These are phyloP conservation scores for Camponotus pennsylvanicus DNA, from an alignment of 1,140 invertebrate species.

Conservation along the genomic window DNA sequence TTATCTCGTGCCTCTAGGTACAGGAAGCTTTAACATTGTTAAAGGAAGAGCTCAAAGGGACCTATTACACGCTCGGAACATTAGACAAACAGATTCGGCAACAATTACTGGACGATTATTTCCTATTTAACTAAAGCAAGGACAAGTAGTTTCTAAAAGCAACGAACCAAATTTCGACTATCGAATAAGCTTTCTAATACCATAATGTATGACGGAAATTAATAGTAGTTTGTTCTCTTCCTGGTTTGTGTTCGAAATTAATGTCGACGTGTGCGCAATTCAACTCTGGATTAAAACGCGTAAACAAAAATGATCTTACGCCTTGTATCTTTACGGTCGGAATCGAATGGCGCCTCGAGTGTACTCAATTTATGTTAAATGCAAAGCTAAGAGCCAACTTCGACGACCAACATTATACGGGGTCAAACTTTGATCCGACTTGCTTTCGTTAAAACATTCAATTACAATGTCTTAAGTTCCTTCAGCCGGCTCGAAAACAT, in stretches of 20 bases:
- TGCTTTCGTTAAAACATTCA: slow-evolving; percentile 70
- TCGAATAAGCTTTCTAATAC: slow-evolving; percentile 84
- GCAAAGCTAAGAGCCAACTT: slow-evolving; percentile 25
- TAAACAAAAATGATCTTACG: not conserved
- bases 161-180: slow-evolving; percentile 92
- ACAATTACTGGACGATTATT: slow-evolving; percentile 92
- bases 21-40: slow-evolving; percentile 82
- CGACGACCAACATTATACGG: slow-evolving; percentile 20
- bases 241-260: not conserved
- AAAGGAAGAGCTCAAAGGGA: slow-evolving; percentile 89
- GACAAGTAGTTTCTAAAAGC: slow-evolving; percentile 89
- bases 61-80: slow-evolving; percentile 90
- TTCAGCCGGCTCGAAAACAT: slow-evolving; percentile 68
- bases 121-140: slow-evolving; percentile 91
- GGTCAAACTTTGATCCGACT: slow-evolving; percentile 31
- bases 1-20: slow-evolving; percentile 71
- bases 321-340: not conserved
- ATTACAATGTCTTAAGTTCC: slow-evolving; percentile 71
- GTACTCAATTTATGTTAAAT: slow-evolving; percentile 36
- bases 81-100: slow-evolving; percentile 90
- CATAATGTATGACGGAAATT: not conserved
- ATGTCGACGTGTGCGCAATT: not conserved
- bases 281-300: not conserved
- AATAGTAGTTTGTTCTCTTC: not conserved
- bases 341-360: not conserved